These are phyloP conservation scores for Agriopis marginaria DNA, from an alignment of 2,888 invertebrate genomes.

Conservation along the genomic window DNA sequence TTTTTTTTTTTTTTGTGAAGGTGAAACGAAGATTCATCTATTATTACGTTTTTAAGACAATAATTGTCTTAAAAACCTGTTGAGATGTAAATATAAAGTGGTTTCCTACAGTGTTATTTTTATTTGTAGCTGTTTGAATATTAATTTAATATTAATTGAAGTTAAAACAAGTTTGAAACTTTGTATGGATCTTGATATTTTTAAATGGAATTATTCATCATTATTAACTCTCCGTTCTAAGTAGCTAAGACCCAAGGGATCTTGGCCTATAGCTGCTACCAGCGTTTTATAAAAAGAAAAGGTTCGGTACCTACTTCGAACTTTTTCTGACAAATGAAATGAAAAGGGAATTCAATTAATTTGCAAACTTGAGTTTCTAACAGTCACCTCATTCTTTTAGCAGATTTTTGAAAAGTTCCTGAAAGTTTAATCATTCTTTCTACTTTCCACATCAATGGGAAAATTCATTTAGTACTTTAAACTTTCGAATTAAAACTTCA, in stretches of 20 bases:
- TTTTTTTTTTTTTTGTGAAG: slow-evolving; percentile 11
- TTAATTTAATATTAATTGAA: slow-evolving; percentile 17
- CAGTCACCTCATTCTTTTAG: slow-evolving; percentile 38
- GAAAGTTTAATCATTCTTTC: slow-evolving; percentile 36
- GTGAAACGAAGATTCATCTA: slow-evolving; percentile 15
- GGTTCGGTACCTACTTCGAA: slow-evolving; percentile 17
- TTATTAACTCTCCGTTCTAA: slow-evolving; percentile 1
- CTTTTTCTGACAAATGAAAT: slow-evolving; percentile 42
- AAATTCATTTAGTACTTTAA: slow-evolving; percentile 29
- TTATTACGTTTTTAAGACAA: slow-evolving; percentile 15
- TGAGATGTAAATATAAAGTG: slow-evolving; percentile 16
- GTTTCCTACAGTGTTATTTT: slow-evolving; percentile 9
- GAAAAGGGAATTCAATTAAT: slow-evolving; percentile 46
- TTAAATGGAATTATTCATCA: slow-evolving; percentile 10
- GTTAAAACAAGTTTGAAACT: not conserved
- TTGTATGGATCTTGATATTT: slow-evolving; percentile 1
- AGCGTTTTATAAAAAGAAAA: slow-evolving; percentile 18
- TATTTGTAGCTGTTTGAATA: slow-evolving; percentile 12
- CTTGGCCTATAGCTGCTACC: not conserved
- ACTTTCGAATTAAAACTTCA: slow-evolving; percentile 31
- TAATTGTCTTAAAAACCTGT: slow-evolving; percentile 22
- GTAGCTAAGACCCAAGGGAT: slow-evolving; percentile 6
- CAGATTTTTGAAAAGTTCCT: slow-evolving; percentile 34
- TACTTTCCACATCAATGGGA: slow-evolving; percentile 32
- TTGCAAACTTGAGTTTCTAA: slow-evolving; percentile 39